Evolutionary conservation across 2,888 invertebrate genomes (phyloP).

Genomic region (Pterostichus madidus): DNA sequence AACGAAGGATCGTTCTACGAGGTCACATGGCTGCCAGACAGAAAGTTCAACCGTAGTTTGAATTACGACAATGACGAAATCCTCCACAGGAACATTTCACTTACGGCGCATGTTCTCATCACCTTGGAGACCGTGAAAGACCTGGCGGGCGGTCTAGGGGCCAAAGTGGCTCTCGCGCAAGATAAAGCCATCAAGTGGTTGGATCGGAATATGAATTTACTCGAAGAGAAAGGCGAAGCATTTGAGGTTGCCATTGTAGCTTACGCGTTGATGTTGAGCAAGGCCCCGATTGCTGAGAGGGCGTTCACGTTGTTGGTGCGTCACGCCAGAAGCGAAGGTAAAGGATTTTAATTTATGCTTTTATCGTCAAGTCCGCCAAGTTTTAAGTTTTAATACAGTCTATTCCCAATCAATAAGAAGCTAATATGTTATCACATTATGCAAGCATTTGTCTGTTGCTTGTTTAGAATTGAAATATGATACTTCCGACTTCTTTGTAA

Average conservation of each 20-base stretch:
- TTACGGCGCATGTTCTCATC: constrained; percentile 96
- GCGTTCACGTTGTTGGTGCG: constrained; percentile 87
- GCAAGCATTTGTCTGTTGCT: no score
- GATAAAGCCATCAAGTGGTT: constrained; percentile 88
- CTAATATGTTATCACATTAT: no score
- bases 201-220: constrained; percentile 88
- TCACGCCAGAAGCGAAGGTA: constrained; percentile 83
- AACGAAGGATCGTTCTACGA: constrained; percentile 94
- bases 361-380: no score
- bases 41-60: constrained; percentile 90
- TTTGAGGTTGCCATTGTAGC: constrained; percentile 94
- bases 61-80: constrained; percentile 79
- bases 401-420: no score
- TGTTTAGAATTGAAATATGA: no score
- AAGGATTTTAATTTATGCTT: no score
- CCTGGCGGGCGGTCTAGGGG: constrained; percentile 84
- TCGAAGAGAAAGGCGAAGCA: constrained; percentile 86
- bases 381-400: no score
- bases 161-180: constrained; percentile 87
- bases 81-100: constrained; percentile 88
- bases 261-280: constrained; percentile 90
- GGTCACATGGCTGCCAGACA: constrained; percentile 90
- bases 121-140: constrained; percentile 92
- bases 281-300: constrained; percentile 91
- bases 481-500: no score